Base-by-base conservation (phyloP, 2,888 invertebrate genomes). In the Drosophila rubida region DNA sequence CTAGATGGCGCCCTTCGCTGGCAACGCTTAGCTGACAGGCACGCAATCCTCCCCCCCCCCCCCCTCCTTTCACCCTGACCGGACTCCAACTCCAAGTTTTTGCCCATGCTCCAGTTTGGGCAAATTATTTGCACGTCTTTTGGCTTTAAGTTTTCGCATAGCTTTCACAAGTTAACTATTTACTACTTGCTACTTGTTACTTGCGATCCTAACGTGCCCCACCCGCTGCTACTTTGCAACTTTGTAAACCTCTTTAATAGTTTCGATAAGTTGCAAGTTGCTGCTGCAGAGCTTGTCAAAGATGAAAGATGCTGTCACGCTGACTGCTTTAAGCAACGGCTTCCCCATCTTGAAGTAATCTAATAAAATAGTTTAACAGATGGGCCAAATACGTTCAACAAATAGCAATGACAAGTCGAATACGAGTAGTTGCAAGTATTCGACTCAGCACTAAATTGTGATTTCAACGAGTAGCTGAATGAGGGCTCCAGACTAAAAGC, bases 71-170 rank as follows among this genome's bases (percentile, higher is more conserved):
- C n/a, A n/a, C n/a, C n/a, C n/a, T n/a, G n/a, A n/a, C n/a, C n/a
- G n/a, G 37, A 2, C 2, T 37, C n/a, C 30, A 9, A 7, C 9
- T 14, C 13, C 14, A 22, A 14, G 6, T 32, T 23, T 5, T n/a
- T 14, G 8, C 9, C 16, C 53, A 16, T 44, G 37, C 25, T 8
- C 25, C 25, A 46, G 27, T 46, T 46, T 32, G 2, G 50, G 73
- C 58, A 62, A 76, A 74, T 71, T 76, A 76, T 75, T 75, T 58
- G 75, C 73, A 69, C 73, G 73, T 70, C 76, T 61, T 53, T 41
- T 45, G 70, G 59, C 75, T 64, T 70, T 42, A 69, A 73, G 64
- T 69, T 72, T 44, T 45, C 16, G 60, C 54, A 35, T 51, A 23
- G 48, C 58, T 64, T 53, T 64, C 13, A 35, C 39, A 53, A 64